Percentiles rank a stretch among this genome's conserved stretches.
Evolutionary conservation across 1,140 invertebrate species (phyloP).

Genomic region (Triops longicaudatus): DNA sequence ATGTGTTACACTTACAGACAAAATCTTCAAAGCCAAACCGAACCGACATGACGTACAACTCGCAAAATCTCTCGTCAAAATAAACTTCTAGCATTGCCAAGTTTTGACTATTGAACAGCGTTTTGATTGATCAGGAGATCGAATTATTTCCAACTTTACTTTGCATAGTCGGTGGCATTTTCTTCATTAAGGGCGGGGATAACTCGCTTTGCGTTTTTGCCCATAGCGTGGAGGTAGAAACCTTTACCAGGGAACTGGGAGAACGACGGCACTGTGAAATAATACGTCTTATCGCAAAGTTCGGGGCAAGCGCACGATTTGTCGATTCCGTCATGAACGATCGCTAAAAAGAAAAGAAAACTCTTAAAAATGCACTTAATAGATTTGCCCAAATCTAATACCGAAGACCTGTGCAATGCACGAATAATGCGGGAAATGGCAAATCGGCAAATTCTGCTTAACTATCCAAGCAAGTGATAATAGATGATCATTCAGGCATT

Average conservation of each 20-base stretch:
- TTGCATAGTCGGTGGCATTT: background rate
- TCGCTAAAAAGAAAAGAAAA: background rate
- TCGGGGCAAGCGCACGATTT: background rate
- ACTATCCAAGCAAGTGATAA: background rate
- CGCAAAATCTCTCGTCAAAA: background rate
- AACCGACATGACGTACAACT: constrained; percentile 37
- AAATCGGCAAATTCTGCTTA: background rate
- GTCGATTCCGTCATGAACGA: background rate
- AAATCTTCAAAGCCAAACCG: constrained; percentile 65
- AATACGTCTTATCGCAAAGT: background rate
- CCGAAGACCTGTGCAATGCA: background rate
- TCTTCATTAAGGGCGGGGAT: background rate
- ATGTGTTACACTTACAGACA: constrained; percentile 49
- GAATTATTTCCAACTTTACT: background rate
- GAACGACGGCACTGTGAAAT: background rate
- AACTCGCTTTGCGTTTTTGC: background rate
- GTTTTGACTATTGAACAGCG: background rate
- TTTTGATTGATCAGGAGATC: background rate
- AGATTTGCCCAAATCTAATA: no score
- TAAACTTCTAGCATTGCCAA: background rate
- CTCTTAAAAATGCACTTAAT: no score
- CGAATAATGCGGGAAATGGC: background rate
- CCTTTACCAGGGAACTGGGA: background rate
- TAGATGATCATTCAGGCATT: background rate
- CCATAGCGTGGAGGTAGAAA: background rate